These are phyloP conservation scores for Drosophila kanapiae DNA, from an alignment of 1,140 invertebrate species.

Conservation along the genomic window DNA sequence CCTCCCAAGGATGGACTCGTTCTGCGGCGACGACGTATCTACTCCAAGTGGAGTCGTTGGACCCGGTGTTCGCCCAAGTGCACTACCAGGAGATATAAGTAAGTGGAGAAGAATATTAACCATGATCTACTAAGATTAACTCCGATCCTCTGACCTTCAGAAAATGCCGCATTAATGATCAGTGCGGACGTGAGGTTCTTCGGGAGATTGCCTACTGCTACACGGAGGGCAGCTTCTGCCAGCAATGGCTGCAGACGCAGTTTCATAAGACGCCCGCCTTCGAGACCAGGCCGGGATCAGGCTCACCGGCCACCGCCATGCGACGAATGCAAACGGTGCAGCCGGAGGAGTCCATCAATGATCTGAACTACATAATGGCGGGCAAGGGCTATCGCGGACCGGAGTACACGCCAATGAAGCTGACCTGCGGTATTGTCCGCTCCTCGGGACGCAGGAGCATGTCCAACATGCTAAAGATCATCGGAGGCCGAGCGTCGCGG, in stretches of 20 bases:
- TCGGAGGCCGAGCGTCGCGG: slow-evolving; percentile 92
- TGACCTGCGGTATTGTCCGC: slow-evolving; percentile 72
- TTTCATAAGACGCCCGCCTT: slow-evolving; percentile 68
- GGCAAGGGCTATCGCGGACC: slow-evolving; percentile 76
- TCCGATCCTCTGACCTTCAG: slow-evolving; percentile 82
- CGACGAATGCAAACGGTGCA: slow-evolving; percentile 55
- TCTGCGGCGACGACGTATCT: slow-evolving; percentile 61
- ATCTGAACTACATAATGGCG: slow-evolving; percentile 75
- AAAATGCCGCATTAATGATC: slow-evolving; percentile 90
- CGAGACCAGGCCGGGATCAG: slow-evolving; percentile 54
- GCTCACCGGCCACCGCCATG: slow-evolving; percentile 33
- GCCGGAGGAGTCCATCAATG: slow-evolving; percentile 55
- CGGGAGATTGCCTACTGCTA: slow-evolving; percentile 94
- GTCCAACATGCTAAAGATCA: slow-evolving; percentile 90
- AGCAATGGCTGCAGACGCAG: slow-evolving; percentile 89
- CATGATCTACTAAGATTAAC: background rate
- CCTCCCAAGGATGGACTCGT: slow-evolving; percentile 57
- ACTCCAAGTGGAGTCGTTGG: slow-evolving; percentile 86
- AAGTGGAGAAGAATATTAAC: slow-evolving; percentile 1
- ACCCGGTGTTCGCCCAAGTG: slow-evolving; percentile 85
- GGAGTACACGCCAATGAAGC: slow-evolving; percentile 75
- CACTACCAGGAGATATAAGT: slow-evolving; percentile 85
- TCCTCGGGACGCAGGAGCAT: slow-evolving; percentile 79
- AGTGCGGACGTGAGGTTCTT: slow-evolving; percentile 91
- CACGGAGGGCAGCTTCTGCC: slow-evolving; percentile 91